Base-by-base conservation (phyloP, 2,797 vertebrate genomes). In the Galago senegalensis region DNA sequence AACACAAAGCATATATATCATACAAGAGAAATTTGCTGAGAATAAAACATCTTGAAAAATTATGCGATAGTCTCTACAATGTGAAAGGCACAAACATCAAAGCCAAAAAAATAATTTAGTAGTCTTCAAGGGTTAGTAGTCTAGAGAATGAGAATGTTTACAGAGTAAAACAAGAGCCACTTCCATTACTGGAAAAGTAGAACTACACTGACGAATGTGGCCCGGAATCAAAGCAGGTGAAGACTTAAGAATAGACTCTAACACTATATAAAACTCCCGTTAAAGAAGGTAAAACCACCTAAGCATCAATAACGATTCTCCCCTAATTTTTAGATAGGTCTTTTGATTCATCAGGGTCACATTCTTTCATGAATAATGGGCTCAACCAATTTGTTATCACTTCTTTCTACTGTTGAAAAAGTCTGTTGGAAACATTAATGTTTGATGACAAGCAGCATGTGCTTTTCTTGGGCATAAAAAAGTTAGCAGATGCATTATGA, bases 1-100 rank as follows among this genome's bases (percentile, higher is more conserved):
- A 95, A 94, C 67, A 93, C 29, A 97, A 93, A 88, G 69, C 60
- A 89, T 76, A 95, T 93, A 94, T 95, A 94, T 95, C 95, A 90
- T 2, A 25, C 76, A 83, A 84, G 82, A 92, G 65, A 96, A 95
- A 94, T 67, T 92, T 97, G 58, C 79, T 95, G 46, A 91, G 69
- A 31, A 87, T 84, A 95, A 84, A 92, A 77, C 18, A 65, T 58
- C 89, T 37, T n/a, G 29, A 31, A 23, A 92, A 93, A 88, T 56
- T 85, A 17, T 70, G 27, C 93, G 94, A 84, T 93, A n/a, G 85
- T 87, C 72, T 87, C 86, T 23, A 91, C 83, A 89, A 86, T 72
- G 56, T 95, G 60, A 88, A 94, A 96, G 12, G 11, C 89, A 70
- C 18, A 83, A 49, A 79, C 37, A 56, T 91, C 20, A 46, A 83